Base-by-base conservation (phyloP, 2,888 invertebrate species). In the Agonopterix arenella region DNA sequence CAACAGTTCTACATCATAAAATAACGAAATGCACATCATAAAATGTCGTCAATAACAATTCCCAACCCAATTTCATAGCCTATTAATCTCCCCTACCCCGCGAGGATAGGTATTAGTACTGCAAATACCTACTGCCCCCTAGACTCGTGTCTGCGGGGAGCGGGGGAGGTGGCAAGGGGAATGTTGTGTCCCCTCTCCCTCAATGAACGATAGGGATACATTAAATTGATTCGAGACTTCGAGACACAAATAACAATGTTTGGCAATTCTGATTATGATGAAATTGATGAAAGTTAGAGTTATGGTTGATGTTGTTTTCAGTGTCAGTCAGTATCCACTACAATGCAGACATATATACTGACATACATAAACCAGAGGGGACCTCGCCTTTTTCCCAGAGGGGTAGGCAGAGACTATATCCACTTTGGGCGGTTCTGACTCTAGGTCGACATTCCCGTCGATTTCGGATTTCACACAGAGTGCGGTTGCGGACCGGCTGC, bases 21-120 rank as follows among this genome's bases (percentile, higher is more conserved):
- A 40, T 40, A 40, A n/a, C 11, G 10, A 40, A 40, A 40, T 40
- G 40, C n/a, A 11, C 8, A 43, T n/a, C 40, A 4, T n/a, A 10
- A 40, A n/a, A n/a, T n/a, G n/a, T n/a, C n/a, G n/a, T 40, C 40
- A 40, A 11, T 13, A 43, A 43, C 64, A 60, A 61, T 61, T 54
- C 59, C 50, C 53, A 60, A 66, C 60, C 59, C 65, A 73, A 73
- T 76, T 74, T 68, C 56, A 55, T 58, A 63, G 57, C 58, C 60
- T 59, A 76, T 76, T 73, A 72, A 77, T 78, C 72, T 71, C 70
- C 56, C 53, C 49, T 52, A 45, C 62, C 54, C 62, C 55, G 62
- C 50, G 47, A 51, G 47, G 18, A 42, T 40, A 36, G 44, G 11
- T 44, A 37, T 47, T 44, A 13, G 10, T 18, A 37, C 10, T 11